Conservation (phyloP, 2,113 vertebrate species). For the Agapornis roseicollis region DNA sequence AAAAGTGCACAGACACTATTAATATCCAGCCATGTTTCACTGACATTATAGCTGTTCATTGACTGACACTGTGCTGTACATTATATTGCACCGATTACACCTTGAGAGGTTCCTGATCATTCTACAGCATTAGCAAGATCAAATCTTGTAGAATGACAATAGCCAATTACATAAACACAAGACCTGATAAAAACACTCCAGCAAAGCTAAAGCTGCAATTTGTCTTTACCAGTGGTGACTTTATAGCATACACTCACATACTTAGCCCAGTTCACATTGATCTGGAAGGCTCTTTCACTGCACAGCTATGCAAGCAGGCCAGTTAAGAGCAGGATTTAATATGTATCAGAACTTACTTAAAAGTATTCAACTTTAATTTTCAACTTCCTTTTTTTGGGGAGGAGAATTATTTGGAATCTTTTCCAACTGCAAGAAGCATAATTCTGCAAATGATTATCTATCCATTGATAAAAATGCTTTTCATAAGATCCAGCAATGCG, state of each 20-base stretch:
- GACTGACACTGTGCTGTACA: background rate
- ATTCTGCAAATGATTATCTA: background rate
- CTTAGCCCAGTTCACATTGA: background rate
- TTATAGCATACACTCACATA: background rate
- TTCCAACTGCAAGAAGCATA: background rate
- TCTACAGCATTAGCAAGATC: background rate
- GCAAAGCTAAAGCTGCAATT: background rate
- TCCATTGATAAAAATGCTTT: conserved; percentile 21
- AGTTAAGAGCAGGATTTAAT: conserved; percentile 24
- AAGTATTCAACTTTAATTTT: conserved; percentile 24
- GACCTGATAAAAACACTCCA: background rate
- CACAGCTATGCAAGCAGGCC: background rate
- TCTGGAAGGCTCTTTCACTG: background rate
- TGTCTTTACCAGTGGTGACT: background rate
- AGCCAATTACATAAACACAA: background rate
- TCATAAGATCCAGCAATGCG: background rate
- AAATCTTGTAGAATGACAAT: background rate
- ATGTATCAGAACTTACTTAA: conserved; percentile 45
- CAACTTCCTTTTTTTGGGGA: background rate
- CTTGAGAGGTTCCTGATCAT: background rate
- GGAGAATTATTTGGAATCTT: background rate
- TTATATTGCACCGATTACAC: background rate
- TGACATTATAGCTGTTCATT: background rate
- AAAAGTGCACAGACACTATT: background rate
- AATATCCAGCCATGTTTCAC: background rate